Conservation (phyloP, 2,113 vertebrate species). For the Prunella himalayana region DNA sequence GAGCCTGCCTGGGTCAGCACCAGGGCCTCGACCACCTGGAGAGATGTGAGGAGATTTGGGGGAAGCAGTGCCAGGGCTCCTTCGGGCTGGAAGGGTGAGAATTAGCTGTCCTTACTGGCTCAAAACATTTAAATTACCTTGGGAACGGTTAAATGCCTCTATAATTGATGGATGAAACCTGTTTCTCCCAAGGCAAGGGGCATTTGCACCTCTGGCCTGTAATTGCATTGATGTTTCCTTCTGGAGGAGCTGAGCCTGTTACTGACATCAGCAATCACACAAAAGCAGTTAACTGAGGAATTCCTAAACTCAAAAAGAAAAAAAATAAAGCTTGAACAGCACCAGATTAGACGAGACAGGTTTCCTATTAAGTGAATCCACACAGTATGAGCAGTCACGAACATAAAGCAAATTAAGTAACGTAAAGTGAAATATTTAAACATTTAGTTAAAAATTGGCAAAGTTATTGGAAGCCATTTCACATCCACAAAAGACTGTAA, state of each 20-base stretch:
- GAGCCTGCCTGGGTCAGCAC: not conserved
- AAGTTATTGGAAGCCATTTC: not conserved
- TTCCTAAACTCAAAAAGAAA: not conserved
- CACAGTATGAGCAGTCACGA: not conserved
- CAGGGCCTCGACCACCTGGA: not conserved
- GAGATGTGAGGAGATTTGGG: not conserved
- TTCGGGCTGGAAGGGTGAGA: not conserved
- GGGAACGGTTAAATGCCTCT: not conserved
- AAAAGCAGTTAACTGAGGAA: slow-evolving; percentile 4
- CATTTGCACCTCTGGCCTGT: slow-evolving; percentile 7
- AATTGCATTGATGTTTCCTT: not conserved
- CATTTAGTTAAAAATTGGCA: not conserved
- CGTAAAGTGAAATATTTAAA: not conserved
- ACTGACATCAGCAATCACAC: not conserved
- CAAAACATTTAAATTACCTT: slow-evolving; percentile 2
- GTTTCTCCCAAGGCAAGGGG: slow-evolving; percentile 16
- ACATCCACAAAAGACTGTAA: not conserved
- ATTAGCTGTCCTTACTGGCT: not conserved
- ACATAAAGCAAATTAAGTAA: rapidly evolving
- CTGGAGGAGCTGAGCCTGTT: not conserved
- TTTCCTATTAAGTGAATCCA: not conserved
- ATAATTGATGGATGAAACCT: not conserved
- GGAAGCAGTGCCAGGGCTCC: not conserved
- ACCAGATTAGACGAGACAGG: not conserved
- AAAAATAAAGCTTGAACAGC: not conserved